Evolutionary conservation across 2,113 vertebrate species (phyloP), one percentile per base, ranked within the genome.

Genomic region (Prochilodus magdalenae): DNA sequence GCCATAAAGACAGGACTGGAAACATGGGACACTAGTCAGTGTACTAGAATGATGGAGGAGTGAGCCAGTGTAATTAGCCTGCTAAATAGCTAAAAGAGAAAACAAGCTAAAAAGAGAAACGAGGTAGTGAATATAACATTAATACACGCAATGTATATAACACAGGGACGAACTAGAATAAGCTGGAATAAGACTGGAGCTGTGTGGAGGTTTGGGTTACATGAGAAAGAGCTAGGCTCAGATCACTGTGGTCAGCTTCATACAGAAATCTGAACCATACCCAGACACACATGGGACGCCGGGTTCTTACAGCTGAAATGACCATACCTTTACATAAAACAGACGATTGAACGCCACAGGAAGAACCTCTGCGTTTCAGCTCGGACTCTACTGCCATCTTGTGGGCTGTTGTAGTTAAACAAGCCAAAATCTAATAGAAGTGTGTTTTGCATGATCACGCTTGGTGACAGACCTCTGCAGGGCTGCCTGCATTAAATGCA

Each of bases 321-420:
- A 66, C 26, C 26, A 44, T 62, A 44, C 29, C n/a, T 75, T 60
- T 51, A 51, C 24, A n/a, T 16, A 24, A 67, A 63, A 53, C 27
- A n/a, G 22, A 53, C 14, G 47, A 49, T 67, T 33, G 1, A 59
- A 59, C 40, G 14, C 13, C 40, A 29, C 3, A n/a, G 3, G 18
- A 2, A 36, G 11, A 24, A 67, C 49, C 40, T 55, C n/a, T 40
- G 24, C 22, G 26, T 59, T 18, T 77, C 49, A 59, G 81, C 26
- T 53, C 75, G 57, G 40, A 36, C 67, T 69, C 85, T 84, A 72
- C 81, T 86, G 86, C 85, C 73, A 75, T 77, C 74, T 81, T 44
- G 78, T 85, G 86, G 85, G 40, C 18, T 20, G 16, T 36, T 79
- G 60, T 33, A 29, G 70, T 75, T 73, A 20, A 76, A 27, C 36